These are phyloP conservation scores for Urocitellus parryii DNA, from an alignment of 2,113 vertebrate genomes.

Conservation along the genomic window DNA sequence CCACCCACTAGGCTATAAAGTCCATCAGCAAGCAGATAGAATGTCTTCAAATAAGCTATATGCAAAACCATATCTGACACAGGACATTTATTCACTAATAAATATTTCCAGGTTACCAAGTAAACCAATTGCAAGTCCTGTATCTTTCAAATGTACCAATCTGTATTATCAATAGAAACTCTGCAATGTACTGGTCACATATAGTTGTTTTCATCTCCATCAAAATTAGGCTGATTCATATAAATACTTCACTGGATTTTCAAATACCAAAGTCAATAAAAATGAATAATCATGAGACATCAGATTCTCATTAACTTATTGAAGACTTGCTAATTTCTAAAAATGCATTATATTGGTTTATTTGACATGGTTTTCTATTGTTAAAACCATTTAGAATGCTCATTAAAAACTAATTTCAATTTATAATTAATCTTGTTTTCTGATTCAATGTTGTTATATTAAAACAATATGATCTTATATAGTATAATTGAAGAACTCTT, in stretches of 20 bases:
- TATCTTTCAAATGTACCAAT: not conserved
- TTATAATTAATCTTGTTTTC: conserved; percentile 68
- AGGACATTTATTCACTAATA: not conserved
- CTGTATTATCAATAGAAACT: not conserved
- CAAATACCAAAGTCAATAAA: conserved; percentile 39
- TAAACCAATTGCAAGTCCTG: not conserved
- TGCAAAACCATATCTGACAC: not conserved
- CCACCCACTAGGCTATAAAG: not conserved
- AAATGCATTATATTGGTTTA: conserved; percentile 1
- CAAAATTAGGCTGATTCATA: not conserved
- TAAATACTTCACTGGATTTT: conserved; percentile 28
- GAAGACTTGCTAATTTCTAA: conserved; percentile 62
- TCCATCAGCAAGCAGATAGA: not conserved
- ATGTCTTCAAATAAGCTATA: not conserved
- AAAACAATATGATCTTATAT: conserved; percentile 54
- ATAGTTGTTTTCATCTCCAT: not conserved
- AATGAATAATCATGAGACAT: conserved; percentile 59
- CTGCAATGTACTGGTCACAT: not conserved
- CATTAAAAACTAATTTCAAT: conserved; percentile 67
- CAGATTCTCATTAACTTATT: conserved; percentile 57
- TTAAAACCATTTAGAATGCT: conserved; percentile 43
- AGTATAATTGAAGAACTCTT: conserved; percentile 36
- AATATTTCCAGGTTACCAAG: not conserved
- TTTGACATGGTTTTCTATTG: conserved; percentile 14
- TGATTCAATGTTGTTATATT: conserved; percentile 31